A percentile compares a stretch with the other conserved stretches of the same genome.
phyloP scores from a whole-genome alignment of 2,888 invertebrate genomes.

The Clostera curtula region DNA sequence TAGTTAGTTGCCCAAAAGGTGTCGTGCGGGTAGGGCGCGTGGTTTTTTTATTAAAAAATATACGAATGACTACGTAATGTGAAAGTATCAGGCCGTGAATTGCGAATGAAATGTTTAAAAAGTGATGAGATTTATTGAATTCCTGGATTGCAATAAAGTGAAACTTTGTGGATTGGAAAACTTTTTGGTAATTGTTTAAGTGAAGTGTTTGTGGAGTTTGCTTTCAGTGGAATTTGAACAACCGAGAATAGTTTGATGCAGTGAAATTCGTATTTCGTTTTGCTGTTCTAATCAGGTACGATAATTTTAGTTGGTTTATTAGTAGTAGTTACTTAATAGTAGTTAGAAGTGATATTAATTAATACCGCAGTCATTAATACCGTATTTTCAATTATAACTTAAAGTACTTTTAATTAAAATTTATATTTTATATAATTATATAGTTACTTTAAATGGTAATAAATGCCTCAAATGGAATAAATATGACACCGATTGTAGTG shows the following conservation, averaged over 20 bases:
- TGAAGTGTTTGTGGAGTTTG: conserved; percentile 23
- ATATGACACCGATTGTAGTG: too few relatives aligned
- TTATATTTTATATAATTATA: too few relatives aligned
- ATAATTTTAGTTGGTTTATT: too few relatives aligned
- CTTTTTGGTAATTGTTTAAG: conserved; percentile 18
- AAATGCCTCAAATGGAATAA: too few relatives aligned
- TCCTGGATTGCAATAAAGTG: conserved; percentile 13
- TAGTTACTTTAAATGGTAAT: too few relatives aligned
- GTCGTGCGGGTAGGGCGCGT: conserved; percentile 16
- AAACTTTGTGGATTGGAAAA: conserved; percentile 22
- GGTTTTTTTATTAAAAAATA: conserved; percentile 8
- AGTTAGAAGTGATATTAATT: too few relatives aligned
- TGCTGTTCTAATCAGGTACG: conserved; percentile 24
- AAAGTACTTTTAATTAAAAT: too few relatives aligned
- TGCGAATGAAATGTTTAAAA: conserved; percentile 15
- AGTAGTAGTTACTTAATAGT: too few relatives aligned
- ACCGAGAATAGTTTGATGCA: conserved; percentile 10
- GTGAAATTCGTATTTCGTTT: conserved; percentile 13
- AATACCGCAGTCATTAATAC: too few relatives aligned
- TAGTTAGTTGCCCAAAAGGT: conserved; percentile 38
- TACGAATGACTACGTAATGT: conserved; percentile 20
- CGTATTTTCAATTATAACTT: too few relatives aligned
- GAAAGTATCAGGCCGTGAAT: conserved; percentile 17
- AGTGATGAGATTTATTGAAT: conserved; percentile 24
- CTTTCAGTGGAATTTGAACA: conserved; percentile 20